Base-by-base conservation (phyloP, 2,888 invertebrate genomes). In the Cephus pygmeus region DNA sequence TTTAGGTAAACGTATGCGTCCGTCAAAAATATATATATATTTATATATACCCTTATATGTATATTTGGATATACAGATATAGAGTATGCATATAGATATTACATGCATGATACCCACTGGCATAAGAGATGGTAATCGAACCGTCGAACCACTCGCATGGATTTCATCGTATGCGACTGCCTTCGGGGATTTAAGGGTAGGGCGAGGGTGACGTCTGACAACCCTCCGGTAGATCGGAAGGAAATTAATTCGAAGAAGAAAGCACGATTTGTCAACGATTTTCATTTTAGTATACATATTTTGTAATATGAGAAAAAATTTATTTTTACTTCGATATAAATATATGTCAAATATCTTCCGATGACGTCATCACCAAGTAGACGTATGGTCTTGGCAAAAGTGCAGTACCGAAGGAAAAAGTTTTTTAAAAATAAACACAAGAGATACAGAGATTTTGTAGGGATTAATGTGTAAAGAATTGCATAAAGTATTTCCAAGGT, bases 91-190 rank as follows among this genome's bases (percentile, higher is more conserved):
- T 56, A 56, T 56, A 56, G 56, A 34, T 33, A 34, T 71, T 71
- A 71, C 71, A 34, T 71, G 71, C 12, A 34, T 31, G 34, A 12
- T 23, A 34, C 15, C 71, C 71, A 31, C 12, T 31, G 1, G 71
- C 71, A 71, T 23, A 31, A 34, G 31, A 71, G 71, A 71, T 71
- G 71, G 12, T 71, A 76, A 69, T 76, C 40, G 76, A 76, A 73
- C 35, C 36, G 40, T 30, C n/a, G 36, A 73, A 76, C 36, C 69
- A 73, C 34, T 34, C 35, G 34, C 35, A 71, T 71, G 33, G 71
- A 71, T 71, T 31, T 71, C 71, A 31, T 34, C 71, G 71, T 34
- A 34, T 71, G 31, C 31, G 33, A 34, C 71, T 71, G 71, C 71
- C 71, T 31, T 71, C 71, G 71, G 71, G 71, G 12, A 31, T 71